phyloP scores from a whole-genome alignment of 2,113 vertebrate genomes.

The Salvator merianae region DNA sequence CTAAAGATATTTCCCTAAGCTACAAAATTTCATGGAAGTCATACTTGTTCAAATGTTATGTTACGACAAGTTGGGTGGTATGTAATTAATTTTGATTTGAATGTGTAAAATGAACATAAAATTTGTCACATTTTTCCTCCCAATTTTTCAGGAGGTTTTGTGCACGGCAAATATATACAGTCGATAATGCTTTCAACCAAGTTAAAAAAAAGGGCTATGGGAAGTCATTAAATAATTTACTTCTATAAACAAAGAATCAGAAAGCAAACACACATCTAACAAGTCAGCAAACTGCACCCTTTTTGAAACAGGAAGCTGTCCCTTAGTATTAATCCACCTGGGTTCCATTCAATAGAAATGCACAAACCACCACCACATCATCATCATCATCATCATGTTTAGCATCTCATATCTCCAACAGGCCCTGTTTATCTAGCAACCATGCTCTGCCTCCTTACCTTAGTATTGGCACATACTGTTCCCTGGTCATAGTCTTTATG shows the following conservation, averaged over 20 bases:
- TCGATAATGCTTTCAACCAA: background rate
- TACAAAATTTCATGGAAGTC: background rate
- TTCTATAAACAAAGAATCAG: background rate
- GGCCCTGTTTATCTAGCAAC: background rate
- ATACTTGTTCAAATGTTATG: background rate
- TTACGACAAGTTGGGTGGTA: background rate
- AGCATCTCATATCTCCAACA: background rate
- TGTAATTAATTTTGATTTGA: background rate
- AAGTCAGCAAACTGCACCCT: background rate
- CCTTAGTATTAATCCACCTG: background rate
- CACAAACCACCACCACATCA: background rate
- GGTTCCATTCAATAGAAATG: background rate
- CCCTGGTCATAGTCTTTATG: slow-evolving; percentile 87
- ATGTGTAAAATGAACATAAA: background rate
- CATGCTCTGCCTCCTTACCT: slow-evolving; percentile 72
- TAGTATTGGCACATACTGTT: slow-evolving; percentile 80
- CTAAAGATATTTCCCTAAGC: background rate
- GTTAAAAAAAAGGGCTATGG: background rate
- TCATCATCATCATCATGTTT: background rate
- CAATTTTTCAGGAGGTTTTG: background rate
- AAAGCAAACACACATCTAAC: background rate
- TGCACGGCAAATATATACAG: background rate
- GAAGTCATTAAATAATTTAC: background rate
- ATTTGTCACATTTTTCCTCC: background rate
- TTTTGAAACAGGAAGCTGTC: background rate